Evolutionary conservation across 2,888 invertebrate species (phyloP), one percentile per base, ranked within the genome.

Genomic region (Blera fallax): DNA sequence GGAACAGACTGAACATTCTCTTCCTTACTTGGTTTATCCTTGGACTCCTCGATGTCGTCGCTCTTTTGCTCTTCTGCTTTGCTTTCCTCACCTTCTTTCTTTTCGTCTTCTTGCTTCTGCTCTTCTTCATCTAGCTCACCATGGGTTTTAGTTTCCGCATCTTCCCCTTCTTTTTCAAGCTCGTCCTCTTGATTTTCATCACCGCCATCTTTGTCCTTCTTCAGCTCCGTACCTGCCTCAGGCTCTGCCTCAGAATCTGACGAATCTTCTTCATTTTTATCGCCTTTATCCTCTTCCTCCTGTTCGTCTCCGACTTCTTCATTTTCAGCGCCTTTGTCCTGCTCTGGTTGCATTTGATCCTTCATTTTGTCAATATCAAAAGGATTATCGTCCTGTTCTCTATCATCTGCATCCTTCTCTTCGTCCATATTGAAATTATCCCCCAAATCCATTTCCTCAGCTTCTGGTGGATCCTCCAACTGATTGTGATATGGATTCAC

Each of bases 391-490:
- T 95, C 95, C 76, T 94, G 92, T 89, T 93, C 92, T 87, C 95
- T 94, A 29, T 89, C 89, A 5, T 95, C 94, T 24, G 94, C 94
- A 6, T 92, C 94, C 90, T 93, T 95, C 87, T 93, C 95, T 29
- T 95, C 96, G 89, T 98, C 97, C 16, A 97, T 92, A 87, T 97
- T 95, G 88, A 97, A 93, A 91, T 98, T 96, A 48, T 98, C 97
- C 0, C 98, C 97, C 81, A 98, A 92, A 89, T 98, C 97, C 91
- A 98, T 94, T 60, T 96, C 94, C 91, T 98, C 97, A 0, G 97
- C 95, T 89, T 98, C 97, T 0, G 96, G 95, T 10, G 95, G 93
- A 52, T 95, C 95, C 88, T 95, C 95, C 84, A 96, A 94, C 69
- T 97, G 95, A 43, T 97, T 96, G 90, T 97, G 96, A 90, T 96